A percentile compares a stretch with the other conserved stretches of the same genome.
Evolutionary conservation across 2,113 vertebrate species (phyloP).

Genomic region (Anoplopoma fimbria): DNA sequence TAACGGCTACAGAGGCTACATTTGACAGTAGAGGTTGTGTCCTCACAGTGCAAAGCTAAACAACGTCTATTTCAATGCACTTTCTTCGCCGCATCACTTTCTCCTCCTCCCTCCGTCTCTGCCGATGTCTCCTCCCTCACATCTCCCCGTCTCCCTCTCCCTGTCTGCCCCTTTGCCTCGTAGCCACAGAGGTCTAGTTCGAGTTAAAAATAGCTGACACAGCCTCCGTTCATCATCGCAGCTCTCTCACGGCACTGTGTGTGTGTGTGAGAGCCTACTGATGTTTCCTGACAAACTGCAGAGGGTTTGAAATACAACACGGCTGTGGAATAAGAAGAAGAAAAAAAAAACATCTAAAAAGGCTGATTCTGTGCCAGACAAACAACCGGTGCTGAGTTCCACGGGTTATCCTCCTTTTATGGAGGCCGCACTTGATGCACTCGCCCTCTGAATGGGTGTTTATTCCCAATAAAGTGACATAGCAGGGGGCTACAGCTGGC

Average conservation of each 20-base stretch:
- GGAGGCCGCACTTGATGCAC: slow-evolving; percentile 14
- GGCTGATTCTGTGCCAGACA: slow-evolving; percentile 18
- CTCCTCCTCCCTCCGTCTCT: not conserved
- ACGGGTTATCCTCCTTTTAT: not conserved
- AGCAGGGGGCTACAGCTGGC: slow-evolving; percentile 65
- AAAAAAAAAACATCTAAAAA: not conserved
- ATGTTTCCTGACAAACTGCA: slow-evolving; percentile 67
- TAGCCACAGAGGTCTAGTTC: slow-evolving; percentile 54
- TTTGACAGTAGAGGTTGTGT: slow-evolving; percentile 68
- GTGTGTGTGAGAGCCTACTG: slow-evolving; percentile 41
- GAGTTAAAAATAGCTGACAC: slow-evolving; percentile 72
- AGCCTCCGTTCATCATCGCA: slow-evolving; percentile 43
- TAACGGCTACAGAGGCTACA: slow-evolving; percentile 4
- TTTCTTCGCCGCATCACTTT: slow-evolving; percentile 22
- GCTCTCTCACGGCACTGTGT: slow-evolving; percentile 26
- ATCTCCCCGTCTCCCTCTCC: slow-evolving; percentile 26
- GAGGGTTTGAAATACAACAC: slow-evolving; percentile 58
- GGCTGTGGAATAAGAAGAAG: not conserved
- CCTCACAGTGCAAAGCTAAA: slow-evolving; percentile 38
- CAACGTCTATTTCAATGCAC: not conserved
- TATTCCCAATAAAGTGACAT: slow-evolving; percentile 34
- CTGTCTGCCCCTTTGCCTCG: slow-evolving; percentile 41
- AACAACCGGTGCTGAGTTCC: not conserved
- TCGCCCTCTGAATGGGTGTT: slow-evolving; percentile 34
- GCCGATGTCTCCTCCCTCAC: slow-evolving; percentile 33